A percentile compares a stretch with the other conserved stretches of the same genome.
These are phyloP conservation scores for Phoenoteleia sp. DNA, from an alignment of 2,888 invertebrate species.

Conservation along the genomic window DNA sequence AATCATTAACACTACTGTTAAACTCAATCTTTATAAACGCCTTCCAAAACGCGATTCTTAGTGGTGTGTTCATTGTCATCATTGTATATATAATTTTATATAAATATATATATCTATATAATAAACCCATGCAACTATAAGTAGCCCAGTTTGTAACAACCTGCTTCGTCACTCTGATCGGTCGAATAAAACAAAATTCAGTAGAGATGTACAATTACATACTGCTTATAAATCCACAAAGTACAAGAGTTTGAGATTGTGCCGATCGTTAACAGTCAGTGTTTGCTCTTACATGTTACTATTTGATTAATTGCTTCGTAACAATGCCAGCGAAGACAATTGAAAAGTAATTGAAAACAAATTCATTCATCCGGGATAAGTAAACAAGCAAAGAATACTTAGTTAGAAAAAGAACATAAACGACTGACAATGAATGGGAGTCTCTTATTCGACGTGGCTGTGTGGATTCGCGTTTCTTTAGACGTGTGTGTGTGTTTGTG, in stretches of 20 bases:
- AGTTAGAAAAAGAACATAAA: constrained; percentile 9
- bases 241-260: constrained; percentile 22
- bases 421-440: constrained; percentile 15
- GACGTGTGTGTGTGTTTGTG: not conserved
- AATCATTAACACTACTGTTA: constrained; percentile 10
- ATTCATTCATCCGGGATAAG: not conserved
- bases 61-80: constrained; percentile 5
- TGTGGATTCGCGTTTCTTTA: not conserved
- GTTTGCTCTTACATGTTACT: not conserved
- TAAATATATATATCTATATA: not conserved
- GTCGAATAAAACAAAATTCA: not conserved
- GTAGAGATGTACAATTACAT: constrained; percentile 10
- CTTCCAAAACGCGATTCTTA: constrained; percentile 13
- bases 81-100: not conserved
- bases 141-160: not conserved
- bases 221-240: not conserved
- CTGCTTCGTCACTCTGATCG: not conserved
- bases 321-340: constrained; percentile 53
- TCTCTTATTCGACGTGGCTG: not conserved
- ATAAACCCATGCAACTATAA: constrained; percentile 5
- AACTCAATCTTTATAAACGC: not conserved
- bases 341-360: constrained; percentile 21
- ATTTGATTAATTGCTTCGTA: not conserved
- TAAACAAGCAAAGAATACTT: constrained; percentile 5
- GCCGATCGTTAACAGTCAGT: not conserved